Base-by-base conservation (phyloP, 1,140 invertebrate genomes). In the Bombus turneri region DNA sequence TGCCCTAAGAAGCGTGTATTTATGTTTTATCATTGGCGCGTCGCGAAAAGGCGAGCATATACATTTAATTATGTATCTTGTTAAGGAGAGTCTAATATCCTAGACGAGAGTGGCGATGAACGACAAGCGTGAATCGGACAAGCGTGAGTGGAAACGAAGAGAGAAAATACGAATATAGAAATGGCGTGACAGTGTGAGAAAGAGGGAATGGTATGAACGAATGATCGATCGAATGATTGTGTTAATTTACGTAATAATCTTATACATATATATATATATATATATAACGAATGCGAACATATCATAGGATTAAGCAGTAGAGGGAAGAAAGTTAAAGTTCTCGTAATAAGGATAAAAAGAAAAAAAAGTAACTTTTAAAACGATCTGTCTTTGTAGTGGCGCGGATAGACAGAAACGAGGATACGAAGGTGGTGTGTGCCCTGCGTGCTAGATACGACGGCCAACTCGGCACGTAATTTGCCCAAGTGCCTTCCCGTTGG, bases 1-100 rank as follows among this genome's bases (percentile, higher is more conserved):
- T 95, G 94, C 94, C 94, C 94, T 95, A 95, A 95, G 93, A 95
- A 95, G 93, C 92, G 93, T 94, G 93, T 95, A 94, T 95, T 94
- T 95, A 94, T 94, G 93, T 95, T 94, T 94, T 94, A 95, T 94
- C 92, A 94, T 93, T 91, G 91, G 93, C 89, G 86, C 88, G 91
- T 94, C 90, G 89, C 88, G 87, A 87, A 88, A 90, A 82, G 87
- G 90, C 86, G 83, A 90, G 81, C 89, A 85, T 75, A 85, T 88
- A 87, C 89, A 87, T 88, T 90, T 88, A 92, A 92, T 89, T 88
- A 89, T 80, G 86, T 92, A 94, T 93, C 92, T 95, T 94, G 92
- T 93, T 93, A 91, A 92, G 90, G 73, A 80, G 87, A 92, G 91
- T 93, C 87, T 92, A 93, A 93, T 93, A 83, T 93, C 91, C 91